Conservation (phyloP, 2,113 vertebrate genomes). For the Microtus montanus region DNA sequence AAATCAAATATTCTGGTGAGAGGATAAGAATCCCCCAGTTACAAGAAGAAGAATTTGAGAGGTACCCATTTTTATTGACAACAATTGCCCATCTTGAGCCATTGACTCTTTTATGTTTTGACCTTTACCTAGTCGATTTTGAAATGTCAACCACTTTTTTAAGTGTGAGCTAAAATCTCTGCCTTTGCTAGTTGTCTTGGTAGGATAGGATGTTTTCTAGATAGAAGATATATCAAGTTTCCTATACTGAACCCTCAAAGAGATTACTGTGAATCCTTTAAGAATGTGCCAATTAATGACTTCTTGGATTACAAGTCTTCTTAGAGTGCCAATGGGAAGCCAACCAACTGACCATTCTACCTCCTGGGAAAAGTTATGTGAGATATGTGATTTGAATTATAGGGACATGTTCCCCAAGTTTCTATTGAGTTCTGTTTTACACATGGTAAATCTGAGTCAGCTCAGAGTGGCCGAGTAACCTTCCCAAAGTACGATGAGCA, state of each 20-base stretch:
- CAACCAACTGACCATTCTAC: neutral
- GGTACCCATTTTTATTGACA: neutral
- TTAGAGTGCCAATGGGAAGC: neutral
- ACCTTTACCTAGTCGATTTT: neutral
- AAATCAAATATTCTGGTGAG: conserved; percentile 37
- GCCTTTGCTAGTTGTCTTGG: conserved; percentile 37
- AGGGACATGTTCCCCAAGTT: neutral
- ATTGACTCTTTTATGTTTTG: neutral
- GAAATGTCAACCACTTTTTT: conserved; percentile 55
- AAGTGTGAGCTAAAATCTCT: conserved; percentile 78
- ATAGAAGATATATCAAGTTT: neutral
- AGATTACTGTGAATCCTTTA: neutral
- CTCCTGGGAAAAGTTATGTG: neutral
- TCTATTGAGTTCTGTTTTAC: neutral
- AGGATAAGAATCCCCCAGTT: neutral
- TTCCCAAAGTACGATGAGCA: neutral
- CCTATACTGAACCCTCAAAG: neutral
- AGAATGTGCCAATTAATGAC: neutral
- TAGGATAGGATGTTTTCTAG: neutral
- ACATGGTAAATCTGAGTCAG: neutral
- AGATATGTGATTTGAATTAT: neutral
- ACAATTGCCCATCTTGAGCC: conserved; percentile 31
- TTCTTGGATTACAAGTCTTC: neutral
- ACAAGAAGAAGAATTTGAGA: neutral
- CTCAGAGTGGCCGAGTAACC: neutral